Evolutionary conservation across 2,888 invertebrate genomes (phyloP), one percentile per base, ranked within the genome.

Genomic region (Agrilus biguttatus): DNA sequence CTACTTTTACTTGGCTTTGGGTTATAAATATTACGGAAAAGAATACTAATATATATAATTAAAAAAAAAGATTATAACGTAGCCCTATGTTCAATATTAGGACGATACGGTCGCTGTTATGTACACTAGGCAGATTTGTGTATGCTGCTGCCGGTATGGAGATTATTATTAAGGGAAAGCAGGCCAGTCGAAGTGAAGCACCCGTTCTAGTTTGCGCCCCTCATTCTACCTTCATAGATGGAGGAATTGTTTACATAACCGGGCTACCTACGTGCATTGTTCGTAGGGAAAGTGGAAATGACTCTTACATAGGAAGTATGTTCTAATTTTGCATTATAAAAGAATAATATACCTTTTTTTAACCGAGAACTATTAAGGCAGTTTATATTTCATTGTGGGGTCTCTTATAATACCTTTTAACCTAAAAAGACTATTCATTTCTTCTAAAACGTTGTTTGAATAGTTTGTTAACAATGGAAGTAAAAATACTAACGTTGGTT

Each of bases 231-330:
- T 89, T 86, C 71, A 75, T 90, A 58, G 92, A 92, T 67, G 84
- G 85, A 55, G 80, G 89, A 56, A 80, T 86, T 54, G 81, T 87
- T 57, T 84, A 87, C 63, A 79, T 83, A 52, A 80, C 85, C 44
- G 80, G 79, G 61, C 83, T 86, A 67, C 84, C 87, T 8, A 84
- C 85, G 12, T 83, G 86, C 62, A 87, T 90, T 65, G 85, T 85
- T 50, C 74, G 88, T 61, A 75, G 80, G 55, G 86, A 86, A 61
- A 81, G 85, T 63, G 74, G 74, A 50, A 75, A 78, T 65, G 82
- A 86, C 62, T 85, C 86, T 55, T 80, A 86, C 60, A 82, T 88
- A 63, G 88, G 89, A 78, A 87, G 90, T 90, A 85, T 67, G 84
- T 78, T 48, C 45, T 46, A 17, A 40, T 47, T 47, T 45, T 44